Base-by-base conservation (phyloP, 2,888 invertebrate species). In the Cenopis cana region DNA sequence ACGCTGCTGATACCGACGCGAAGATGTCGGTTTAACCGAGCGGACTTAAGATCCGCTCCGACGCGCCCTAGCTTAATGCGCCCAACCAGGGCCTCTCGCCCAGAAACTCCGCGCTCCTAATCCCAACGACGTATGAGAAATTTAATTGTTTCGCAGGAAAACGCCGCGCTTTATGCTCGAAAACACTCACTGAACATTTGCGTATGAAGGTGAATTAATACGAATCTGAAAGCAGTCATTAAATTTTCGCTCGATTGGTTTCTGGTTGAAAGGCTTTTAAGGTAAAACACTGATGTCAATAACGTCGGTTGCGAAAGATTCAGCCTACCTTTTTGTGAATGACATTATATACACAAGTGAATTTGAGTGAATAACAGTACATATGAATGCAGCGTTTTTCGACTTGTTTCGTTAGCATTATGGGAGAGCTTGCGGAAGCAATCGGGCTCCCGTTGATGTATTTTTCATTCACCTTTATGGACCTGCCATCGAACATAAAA, bases 131-230 rank as follows among this genome's bases (percentile, higher is more conserved):
- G 88, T 89, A 89, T 89, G 90, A 85, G 83, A 82, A 89, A 90
- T 91, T 91, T 89, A 90, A 91, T 93, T 92, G 89, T 91, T 89
- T 90, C 88, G 87, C 86, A 81, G 85, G 87, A 89, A 89, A 90
- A 88, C 84, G 85, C 85, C 82, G 81, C 81, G 80, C 87, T 90
- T 86, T 82, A 86, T 84, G 86, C 87, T 81, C 81, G 82, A 81
- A 77, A 84, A 84, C 87, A 83, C 86, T 79, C 75, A 73, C 79
- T 82, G 82, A 84, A 87, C 84, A 82, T 84, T 85, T 80, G 80
- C 81, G 84, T 82, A 85, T 85, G 83, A 80, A 86, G 85, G 82
- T 83, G 86, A 88, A 88, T 90, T 89, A 90, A 90, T 87, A 86
- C 83, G 86, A 88, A 88, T 88, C 82, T 87, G 86, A 89, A 89